These are phyloP conservation scores for Calonectris borealis DNA, from an alignment of 2,113 vertebrate genomes.

Conservation along the genomic window DNA sequence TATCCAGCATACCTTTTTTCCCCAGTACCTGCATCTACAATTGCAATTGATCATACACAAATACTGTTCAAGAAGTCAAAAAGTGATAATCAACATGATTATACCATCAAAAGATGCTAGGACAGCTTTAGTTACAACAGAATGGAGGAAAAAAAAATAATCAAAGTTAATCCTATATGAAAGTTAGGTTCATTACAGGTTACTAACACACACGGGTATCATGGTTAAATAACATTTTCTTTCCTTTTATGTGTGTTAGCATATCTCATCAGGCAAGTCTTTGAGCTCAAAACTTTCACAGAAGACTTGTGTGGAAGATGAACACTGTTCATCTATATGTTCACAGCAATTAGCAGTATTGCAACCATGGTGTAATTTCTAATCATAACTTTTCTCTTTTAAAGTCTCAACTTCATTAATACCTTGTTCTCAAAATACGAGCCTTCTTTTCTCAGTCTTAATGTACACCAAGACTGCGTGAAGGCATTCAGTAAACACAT, in stretches of 20 bases:
- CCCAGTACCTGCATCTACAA: background rate
- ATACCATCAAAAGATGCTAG: background rate
- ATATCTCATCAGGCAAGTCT: background rate
- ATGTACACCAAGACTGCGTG: accelerated
- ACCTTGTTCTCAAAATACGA: background rate
- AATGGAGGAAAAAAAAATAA: background rate
- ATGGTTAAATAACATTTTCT: background rate
- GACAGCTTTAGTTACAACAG: background rate
- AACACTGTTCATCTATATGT: background rate
- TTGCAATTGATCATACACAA: background rate
- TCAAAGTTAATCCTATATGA: background rate
- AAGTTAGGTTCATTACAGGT: background rate
- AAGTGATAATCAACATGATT: background rate
- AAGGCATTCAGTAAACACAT: background rate
- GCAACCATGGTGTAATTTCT: background rate
- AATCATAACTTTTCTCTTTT: background rate
- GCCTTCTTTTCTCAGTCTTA: background rate
- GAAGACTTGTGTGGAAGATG: background rate
- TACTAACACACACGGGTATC: background rate
- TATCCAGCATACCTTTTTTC: background rate
- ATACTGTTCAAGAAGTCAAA: background rate
- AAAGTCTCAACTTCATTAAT: background rate
- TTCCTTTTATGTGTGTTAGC: background rate
- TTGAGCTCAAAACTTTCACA: background rate
- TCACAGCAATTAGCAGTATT: background rate